Evolutionary conservation across 2,888 invertebrate genomes (phyloP), one percentile per base, ranked within the genome.

Genomic region (Caprella mutica): DNA sequence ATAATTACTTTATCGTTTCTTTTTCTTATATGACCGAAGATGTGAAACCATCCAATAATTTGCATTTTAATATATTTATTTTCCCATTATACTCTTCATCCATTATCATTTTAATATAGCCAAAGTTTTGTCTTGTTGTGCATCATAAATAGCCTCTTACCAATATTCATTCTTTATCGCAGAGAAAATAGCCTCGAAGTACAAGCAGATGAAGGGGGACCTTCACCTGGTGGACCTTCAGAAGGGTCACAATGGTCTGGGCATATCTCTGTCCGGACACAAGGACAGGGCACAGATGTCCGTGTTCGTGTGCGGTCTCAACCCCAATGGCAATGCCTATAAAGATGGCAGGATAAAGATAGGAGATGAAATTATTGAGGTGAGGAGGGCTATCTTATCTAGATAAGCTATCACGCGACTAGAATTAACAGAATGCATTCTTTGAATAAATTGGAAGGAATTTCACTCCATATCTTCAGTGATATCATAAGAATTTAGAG

Each of bases 311-410:
- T 93, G 92, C 67, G 96, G 93, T n/a, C 77, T 98, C 54, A 85
- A 93, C 73, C 88, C 92, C 0, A 83, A 83, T 3, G 93, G 94
- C 14, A 78, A 84, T 0, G 86, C 90, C 3, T 81, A 77, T 63
- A 81, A 81, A 67, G 78, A 82, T 5, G 81, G 82, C 5, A 81
- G 84, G 6, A 80, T 98, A 33, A 81, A 83, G 71, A 82, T 93
- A 19, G 96, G 94, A 1, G 98, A 98, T 72, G 94, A 97, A 74
- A 84, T 97, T 66, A 76, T 94, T 35, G 93, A 94, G 83, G 91
- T 91, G 68, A 48, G 56, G 24, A 3, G 2, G 23, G 19, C 17
- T 26, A n/a, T 19, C 9, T n/a, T n/a, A n/a, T n/a, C n/a, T n/a
- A n/a, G n/a, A n/a, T n/a, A n/a, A n/a, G n/a, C n/a, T n/a, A n/a